Conservation (phyloP, 2,797 vertebrate genomes). For the Pantherophis vulpinus region DNA sequence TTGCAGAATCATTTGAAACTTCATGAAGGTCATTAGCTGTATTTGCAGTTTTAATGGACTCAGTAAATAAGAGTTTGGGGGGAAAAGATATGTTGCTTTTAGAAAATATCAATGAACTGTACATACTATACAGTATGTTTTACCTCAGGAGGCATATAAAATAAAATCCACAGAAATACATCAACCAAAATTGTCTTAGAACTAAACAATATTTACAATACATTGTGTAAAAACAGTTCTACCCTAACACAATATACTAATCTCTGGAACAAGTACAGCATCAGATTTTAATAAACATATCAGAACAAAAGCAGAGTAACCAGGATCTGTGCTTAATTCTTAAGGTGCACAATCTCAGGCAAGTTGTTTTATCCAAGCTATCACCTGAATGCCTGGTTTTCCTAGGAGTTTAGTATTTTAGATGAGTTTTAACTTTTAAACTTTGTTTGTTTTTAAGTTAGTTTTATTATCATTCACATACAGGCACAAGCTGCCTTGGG, state of each 20-base stretch:
- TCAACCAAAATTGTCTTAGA: not conserved
- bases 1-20: slow-evolving; percentile 66
- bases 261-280: not conserved
- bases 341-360: not conserved
- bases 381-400: not conserved
- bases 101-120: slow-evolving; percentile 25
- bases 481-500: not conserved
- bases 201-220: not conserved
- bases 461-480: not conserved
- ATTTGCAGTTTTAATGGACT: slow-evolving; percentile 38
- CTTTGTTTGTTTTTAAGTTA: not conserved
- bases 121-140: not conserved
- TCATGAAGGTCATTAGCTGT: slow-evolving; percentile 65
- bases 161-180: not conserved
- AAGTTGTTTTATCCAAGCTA: not conserved
- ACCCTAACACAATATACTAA: not conserved
- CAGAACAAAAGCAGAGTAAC: no score
- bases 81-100: not conserved
- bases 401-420: not conserved
- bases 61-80: not conserved
- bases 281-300: not conserved
- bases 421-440: not conserved
- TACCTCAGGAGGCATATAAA: rapidly evolving
- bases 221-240: not conserved
- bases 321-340: not conserved